phyloP scores from a whole-genome alignment of 2,797 vertebrate genomes.

The Eleutherodactylus coqui region DNA sequence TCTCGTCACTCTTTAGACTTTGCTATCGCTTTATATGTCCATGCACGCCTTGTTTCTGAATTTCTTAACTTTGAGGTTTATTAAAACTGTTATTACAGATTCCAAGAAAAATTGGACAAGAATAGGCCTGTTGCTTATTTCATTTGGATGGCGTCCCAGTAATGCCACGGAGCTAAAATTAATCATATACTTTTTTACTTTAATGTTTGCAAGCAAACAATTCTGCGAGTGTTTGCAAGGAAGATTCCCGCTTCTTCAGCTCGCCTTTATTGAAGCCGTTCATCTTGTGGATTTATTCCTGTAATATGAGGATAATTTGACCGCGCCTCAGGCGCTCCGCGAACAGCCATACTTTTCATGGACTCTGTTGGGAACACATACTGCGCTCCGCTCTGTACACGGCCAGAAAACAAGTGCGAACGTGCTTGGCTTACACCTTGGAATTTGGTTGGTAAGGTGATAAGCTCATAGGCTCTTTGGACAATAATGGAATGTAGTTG shows the following conservation, averaged over 20 bases:
- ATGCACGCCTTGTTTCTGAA: constrained; percentile 14
- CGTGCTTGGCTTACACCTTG: constrained; percentile 25
- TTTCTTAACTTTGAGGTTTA: constrained; percentile 43
- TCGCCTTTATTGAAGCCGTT: constrained; percentile 28
- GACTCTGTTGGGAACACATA: constrained; percentile 2
- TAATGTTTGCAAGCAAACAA: not conserved
- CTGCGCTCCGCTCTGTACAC: constrained; percentile 6
- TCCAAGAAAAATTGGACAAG: constrained; percentile 49
- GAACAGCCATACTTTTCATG: constrained; percentile 11
- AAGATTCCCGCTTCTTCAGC: not conserved
- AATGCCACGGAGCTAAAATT: constrained; percentile 27
- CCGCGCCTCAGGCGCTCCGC: not conserved
- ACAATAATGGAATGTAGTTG: constrained; percentile 16
- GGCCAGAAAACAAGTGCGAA: constrained; percentile 34
- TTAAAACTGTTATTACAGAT: constrained; percentile 35
- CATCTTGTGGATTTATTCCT: constrained; percentile 38
- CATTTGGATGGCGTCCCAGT: constrained; percentile 47
- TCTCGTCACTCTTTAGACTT: not conserved
- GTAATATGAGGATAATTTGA: constrained; percentile 25
- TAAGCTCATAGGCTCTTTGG: constrained; percentile 43
- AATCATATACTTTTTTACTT: constrained; percentile 41
- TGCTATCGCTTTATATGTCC: not conserved
- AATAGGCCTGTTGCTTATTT: constrained; percentile 48
- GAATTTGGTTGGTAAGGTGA: constrained; percentile 45
- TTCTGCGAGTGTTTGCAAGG: constrained; percentile 1